phyloP scores from a whole-genome alignment of 2,113 vertebrate genomes.

The Climacteris rufus region DNA sequence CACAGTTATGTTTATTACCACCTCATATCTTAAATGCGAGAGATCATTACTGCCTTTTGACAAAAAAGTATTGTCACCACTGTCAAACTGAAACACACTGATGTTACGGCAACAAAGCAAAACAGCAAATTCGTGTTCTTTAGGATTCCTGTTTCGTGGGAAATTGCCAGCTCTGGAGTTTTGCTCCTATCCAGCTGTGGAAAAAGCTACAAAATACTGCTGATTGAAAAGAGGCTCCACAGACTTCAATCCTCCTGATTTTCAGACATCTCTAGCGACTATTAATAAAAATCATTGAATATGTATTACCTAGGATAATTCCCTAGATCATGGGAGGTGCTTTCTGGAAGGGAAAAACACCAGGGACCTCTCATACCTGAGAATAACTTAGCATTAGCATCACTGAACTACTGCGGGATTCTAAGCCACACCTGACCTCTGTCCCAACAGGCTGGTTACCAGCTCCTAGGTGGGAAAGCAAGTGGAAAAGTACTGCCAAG shows the following conservation, averaged over 20 bases:
- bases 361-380: not conserved
- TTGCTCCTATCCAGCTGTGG: not conserved
- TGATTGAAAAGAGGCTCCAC: not conserved
- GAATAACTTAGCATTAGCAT: not conserved
- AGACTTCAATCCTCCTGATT: not conserved
- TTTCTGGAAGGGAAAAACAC: not conserved
- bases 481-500: conserved; percentile 51
- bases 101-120: not conserved
- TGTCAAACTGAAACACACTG: not conserved
- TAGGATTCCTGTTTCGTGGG: not conserved
- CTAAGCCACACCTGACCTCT: not conserved
- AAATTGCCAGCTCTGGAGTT: not conserved
- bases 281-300: not conserved
- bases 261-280: not conserved
- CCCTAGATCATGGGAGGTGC: not conserved
- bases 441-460: not conserved
- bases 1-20: not conserved
- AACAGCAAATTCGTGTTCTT: not conserved
- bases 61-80: not conserved
- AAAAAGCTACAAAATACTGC: not conserved
- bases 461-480: not conserved
- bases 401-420: not conserved
- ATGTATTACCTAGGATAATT: not conserved
- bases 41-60: not conserved
- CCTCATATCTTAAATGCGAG: not conserved